phyloP scores from a whole-genome alignment of 1,140 invertebrate genomes.

The Dermatophagoides farinae region DNA sequence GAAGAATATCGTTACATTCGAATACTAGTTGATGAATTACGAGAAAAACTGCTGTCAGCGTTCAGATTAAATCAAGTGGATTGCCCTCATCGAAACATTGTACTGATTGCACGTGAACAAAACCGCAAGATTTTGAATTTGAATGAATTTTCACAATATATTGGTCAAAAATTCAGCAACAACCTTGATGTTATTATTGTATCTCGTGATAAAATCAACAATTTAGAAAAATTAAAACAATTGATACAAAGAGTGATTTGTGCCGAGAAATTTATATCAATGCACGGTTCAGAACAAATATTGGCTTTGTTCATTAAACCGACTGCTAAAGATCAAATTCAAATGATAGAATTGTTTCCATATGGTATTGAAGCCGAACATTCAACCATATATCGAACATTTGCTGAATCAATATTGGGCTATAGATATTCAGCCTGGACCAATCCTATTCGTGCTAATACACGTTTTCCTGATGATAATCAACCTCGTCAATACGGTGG shows the following conservation, averaged over 20 bases:
- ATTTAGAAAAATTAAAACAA: constrained; percentile 23
- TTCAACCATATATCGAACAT: constrained; percentile 31
- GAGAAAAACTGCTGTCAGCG: constrained; percentile 9
- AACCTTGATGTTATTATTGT: constrained; percentile 21
- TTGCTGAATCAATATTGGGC: constrained; percentile 22
- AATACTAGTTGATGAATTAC: constrained; percentile 18
- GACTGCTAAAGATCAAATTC: constrained; percentile 9
- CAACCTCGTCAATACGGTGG: constrained; percentile 24
- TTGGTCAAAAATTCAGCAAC: constrained; percentile 18
- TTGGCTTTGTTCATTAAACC: constrained; percentile 23
- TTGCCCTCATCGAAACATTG: not conserved
- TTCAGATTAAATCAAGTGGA: not conserved
- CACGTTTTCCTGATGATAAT: constrained; percentile 26
- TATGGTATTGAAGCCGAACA: constrained; percentile 27
- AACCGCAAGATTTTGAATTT: constrained; percentile 33
- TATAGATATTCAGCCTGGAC: constrained; percentile 28
- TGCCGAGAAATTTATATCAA: constrained; percentile 23
- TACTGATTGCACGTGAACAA: constrained; percentile 27
- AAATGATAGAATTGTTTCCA: constrained; percentile 25
- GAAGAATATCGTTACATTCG: constrained; percentile 13
- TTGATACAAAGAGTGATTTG: constrained; percentile 23
- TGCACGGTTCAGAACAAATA: constrained; percentile 26
- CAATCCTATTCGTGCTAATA: constrained; percentile 25
- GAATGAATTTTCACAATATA: constrained; percentile 22
- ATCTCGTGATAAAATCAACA: constrained; percentile 15